These are phyloP conservation scores for Acyrthosiphon pisum DNA, from an alignment of 1,140 invertebrate genomes.

Conservation along the genomic window DNA sequence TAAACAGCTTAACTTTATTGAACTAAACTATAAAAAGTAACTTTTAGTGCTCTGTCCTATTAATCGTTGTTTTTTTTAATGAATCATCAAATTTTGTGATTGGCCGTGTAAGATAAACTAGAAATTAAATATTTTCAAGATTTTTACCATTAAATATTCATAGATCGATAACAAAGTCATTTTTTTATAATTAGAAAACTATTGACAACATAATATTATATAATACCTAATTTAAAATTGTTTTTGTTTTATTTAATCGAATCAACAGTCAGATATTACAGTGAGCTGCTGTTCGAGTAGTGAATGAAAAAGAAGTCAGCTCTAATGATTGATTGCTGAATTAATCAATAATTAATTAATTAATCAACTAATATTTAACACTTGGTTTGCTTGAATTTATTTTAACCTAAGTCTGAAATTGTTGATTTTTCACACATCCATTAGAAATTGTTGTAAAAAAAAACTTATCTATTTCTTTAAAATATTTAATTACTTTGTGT, in stretches of 20 bases:
- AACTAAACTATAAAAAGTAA: too few relatives aligned
- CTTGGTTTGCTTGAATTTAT: background rate
- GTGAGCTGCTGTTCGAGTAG: conserved; percentile 50
- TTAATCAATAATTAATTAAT: background rate
- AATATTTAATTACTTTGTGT: too few relatives aligned
- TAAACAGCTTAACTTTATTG: too few relatives aligned
- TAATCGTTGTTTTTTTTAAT: too few relatives aligned
- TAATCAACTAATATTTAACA: background rate
- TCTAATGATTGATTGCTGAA: background rate
- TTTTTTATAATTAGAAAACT: background rate
- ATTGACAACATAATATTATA: background rate
- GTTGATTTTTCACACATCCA: background rate
- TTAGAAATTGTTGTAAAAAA: background rate
- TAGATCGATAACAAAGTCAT: fast-evolving
- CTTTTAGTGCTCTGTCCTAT: too few relatives aligned
- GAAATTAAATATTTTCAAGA: too few relatives aligned
- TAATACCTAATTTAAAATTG: conserved; percentile 25
- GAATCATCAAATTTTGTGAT: too few relatives aligned
- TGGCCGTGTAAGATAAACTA: too few relatives aligned
- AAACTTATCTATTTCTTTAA: background rate
- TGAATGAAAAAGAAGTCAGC: background rate
- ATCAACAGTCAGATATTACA: conserved; percentile 51
- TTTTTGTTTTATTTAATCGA: conserved; percentile 51
- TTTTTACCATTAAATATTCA: background rate
- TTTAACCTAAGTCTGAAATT: background rate